Evolutionary conservation across 2,888 invertebrate species (phyloP).

Genomic region (Argyresthia albistria): DNA sequence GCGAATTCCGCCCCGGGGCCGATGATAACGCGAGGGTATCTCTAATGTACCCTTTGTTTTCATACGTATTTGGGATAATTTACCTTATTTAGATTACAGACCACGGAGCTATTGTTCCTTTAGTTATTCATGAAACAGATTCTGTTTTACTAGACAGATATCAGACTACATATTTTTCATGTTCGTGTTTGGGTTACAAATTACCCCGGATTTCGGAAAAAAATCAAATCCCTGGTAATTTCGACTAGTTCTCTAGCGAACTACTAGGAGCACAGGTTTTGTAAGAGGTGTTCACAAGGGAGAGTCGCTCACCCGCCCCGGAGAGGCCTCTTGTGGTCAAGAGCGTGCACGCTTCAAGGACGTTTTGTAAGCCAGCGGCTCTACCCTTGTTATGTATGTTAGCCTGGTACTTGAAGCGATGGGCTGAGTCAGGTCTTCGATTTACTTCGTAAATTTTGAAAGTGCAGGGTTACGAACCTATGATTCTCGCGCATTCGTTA

Average conservation of each 20-base stretch:
- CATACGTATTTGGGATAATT: background rate
- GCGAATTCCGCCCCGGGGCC: background rate
- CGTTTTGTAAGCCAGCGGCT: background rate
- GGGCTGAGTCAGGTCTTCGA: background rate
- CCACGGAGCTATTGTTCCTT: no score
- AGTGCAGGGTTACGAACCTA: no score
- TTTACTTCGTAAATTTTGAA: no score
- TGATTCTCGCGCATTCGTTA: no score
- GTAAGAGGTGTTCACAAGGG: constrained; percentile 1
- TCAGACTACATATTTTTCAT: no score
- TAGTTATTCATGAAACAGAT: no score
- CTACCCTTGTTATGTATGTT: constrained; percentile 1
- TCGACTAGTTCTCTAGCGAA: background rate
- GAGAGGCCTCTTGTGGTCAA: constrained; percentile 3
- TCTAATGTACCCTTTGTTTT: background rate
- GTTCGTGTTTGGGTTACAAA: no score
- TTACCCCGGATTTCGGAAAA: no score
- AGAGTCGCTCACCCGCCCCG: background rate
- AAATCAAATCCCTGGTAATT: background rate
- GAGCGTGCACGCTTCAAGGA: constrained; percentile 5
- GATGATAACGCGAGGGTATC: background rate
- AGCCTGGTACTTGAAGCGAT: background rate
- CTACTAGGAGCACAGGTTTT: background rate
- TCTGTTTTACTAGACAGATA: no score
- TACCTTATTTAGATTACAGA: background rate